phyloP scores from a whole-genome alignment of 2,113 vertebrate genomes.

The Cricetomys ansorgei region DNA sequence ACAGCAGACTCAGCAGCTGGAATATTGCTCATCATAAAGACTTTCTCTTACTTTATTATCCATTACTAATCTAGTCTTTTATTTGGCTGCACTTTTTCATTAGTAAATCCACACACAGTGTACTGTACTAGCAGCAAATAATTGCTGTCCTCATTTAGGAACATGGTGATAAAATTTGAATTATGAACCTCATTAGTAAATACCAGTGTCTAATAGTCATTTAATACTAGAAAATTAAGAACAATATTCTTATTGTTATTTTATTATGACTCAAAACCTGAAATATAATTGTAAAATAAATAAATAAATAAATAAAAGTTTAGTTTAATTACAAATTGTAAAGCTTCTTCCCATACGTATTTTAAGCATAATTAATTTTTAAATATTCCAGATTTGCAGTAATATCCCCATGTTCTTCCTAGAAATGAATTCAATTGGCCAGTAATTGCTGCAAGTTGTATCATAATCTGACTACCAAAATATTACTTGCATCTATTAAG shows the following conservation, averaged over 20 bases:
- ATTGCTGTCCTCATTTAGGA: background rate
- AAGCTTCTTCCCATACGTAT: background rate
- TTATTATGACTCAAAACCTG: conserved; percentile 41
- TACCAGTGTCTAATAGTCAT: conserved; percentile 36
- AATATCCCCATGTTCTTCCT: conserved; percentile 16
- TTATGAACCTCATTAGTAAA: conserved; percentile 54
- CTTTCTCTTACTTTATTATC: conserved; percentile 56
- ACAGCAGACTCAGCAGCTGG: conserved; percentile 30
- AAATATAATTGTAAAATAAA: background rate
- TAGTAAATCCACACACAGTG: conserved; percentile 6
- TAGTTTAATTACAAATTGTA: background rate
- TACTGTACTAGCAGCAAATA: background rate
- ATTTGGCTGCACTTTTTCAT: conserved; percentile 34
- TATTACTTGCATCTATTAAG: conserved; percentile 18
- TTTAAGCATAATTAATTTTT: conserved; percentile 28
- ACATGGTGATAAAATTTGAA: conserved; percentile 56
- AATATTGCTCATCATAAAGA: conserved; percentile 44
- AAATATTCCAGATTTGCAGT: conserved; percentile 13
- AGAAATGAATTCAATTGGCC: conserved; percentile 6
- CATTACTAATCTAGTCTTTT: conserved; percentile 45
- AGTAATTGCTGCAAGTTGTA: background rate
- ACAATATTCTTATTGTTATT: conserved; percentile 47
- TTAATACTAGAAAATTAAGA: conserved; percentile 56
- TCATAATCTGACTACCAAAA: conserved; percentile 35
- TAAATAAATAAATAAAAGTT: background rate